Percentiles rank a stretch among this genome's conserved stretches.
Conservation (phyloP, 2,113 vertebrate genomes). For the Strix uralensis region DNA sequence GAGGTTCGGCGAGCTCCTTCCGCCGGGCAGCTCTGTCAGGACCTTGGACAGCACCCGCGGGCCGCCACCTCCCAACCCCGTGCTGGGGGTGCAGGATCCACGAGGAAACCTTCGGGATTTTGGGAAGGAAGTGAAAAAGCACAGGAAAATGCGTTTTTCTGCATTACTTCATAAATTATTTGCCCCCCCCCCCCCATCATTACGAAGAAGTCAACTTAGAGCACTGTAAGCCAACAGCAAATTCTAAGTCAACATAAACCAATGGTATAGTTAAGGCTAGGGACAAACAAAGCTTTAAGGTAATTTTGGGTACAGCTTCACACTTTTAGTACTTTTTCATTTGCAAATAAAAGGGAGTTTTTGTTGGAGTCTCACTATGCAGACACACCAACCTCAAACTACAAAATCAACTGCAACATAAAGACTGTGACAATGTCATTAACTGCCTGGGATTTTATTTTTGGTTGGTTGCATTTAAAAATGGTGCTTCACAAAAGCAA, state of each 20-base stretch:
- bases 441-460: background rate
- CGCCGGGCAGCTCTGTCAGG: no score
- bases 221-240: background rate
- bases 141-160: background rate
- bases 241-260: background rate
- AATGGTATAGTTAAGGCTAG: fast-evolving
- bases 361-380: background rate
- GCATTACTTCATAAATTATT: background rate
- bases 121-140: background rate
- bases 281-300: background rate
- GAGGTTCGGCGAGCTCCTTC: no score
- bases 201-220: background rate
- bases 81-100: no score
- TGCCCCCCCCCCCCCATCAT: no score
- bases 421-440: background rate
- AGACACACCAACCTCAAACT: background rate
- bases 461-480: background rate
- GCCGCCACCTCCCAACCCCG: no score
- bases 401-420: background rate
- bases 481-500: background rate
- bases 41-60: no score
- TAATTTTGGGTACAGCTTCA: background rate
- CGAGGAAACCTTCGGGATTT: no score
- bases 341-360: background rate
- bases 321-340: background rate